Percentiles rank a stretch among this genome's conserved stretches.
phyloP scores from a whole-genome alignment of 2,888 invertebrate genomes.

The Eurytoma californica region DNA sequence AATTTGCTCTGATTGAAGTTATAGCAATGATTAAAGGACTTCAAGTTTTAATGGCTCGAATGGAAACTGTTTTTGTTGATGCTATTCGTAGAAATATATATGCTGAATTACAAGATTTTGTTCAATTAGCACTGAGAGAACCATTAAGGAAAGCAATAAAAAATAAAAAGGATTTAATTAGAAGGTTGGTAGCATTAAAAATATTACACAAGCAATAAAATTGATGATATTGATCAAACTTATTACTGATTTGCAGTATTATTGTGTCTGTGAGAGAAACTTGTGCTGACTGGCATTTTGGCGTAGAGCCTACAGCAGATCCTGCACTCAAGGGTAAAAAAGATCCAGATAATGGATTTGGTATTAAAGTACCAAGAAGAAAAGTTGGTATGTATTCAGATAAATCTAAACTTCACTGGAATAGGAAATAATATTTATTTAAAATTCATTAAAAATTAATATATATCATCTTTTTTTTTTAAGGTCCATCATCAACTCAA shows the following conservation, averaged over 20 bases:
- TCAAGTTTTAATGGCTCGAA: conserved; percentile 96
- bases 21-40: conserved; percentile 99
- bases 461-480: conserved; percentile 25
- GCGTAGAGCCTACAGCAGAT: conserved; percentile 93
- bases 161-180: conserved; percentile 96
- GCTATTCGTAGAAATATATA: conserved; percentile 94
- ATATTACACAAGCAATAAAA: background rate
- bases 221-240: conserved; percentile 8
- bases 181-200: conserved; percentile 77
- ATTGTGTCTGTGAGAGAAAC: conserved; percentile 98
- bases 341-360: conserved; percentile 93
- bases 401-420: background rate
- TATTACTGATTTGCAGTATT: conserved; percentile 80
- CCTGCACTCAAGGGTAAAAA: conserved; percentile 95
- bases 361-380: conserved; percentile 92
- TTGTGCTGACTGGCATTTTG: conserved; percentile 96
- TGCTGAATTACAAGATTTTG: conserved; percentile 97
- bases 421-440: conserved; percentile 37
- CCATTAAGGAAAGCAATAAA: conserved; percentile 97
- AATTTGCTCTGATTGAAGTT: conserved; percentile 97
- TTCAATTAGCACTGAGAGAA: conserved; percentile 91
- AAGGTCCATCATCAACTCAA: conserved; percentile 93
- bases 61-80: conserved; percentile 97
- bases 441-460: conserved; percentile 23
- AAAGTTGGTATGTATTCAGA: conserved; percentile 86